Evolutionary conservation across 2,888 invertebrate genomes (phyloP), one percentile per base, ranked within the genome.

Genomic region (Trichogramma evanescens): DNA sequence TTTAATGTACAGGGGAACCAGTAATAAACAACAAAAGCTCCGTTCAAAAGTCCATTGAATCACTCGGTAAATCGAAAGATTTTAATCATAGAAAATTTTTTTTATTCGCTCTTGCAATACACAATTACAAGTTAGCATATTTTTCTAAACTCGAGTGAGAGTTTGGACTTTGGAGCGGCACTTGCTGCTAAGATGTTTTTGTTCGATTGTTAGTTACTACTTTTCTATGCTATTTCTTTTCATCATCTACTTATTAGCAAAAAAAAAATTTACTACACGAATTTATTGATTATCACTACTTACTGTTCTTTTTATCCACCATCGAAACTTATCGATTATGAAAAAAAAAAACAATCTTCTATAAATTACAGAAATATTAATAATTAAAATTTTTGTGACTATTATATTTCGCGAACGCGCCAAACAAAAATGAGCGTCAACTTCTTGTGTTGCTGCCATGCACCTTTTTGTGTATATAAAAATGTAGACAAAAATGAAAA

Each of bases 401-500:
- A 63, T 39, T 7, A 43, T 50, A 7, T 66, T 65, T 60, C 73
- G 73, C 80, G 80, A 78, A 68, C 75, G 75, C 75, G 86, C 86
- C 83, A 83, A 83, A 87, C 88, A 86, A 86, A 86, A 88, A 88
- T 89, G 88, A 88, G 86, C 89, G 89, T 89, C 89, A 89, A 89
- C 89, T 89, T 89, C 89, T 89, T 84, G 82, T 82, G 81, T 80
- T 73, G 66, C 67, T 69, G 61, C 66, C 69, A 66, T 66, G 54
- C 55, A 61, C 58, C 59, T 49, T 61, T 26, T 49, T 26, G 54
- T 62, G 54, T 59, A 58, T 56, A 56, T 58, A 62, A 43, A 59
- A 40, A 9, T 26, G 61, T 38, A 60, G 44, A 49, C 45, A 58
- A 46, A 59, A 54, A 50, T 8, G 56, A 53, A 61, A 56, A 48